Percentiles rank a stretch among this genome's conserved stretches.
Conservation (phyloP, 2,797 vertebrate genomes). For the Halcyon chelicuti region DNA sequence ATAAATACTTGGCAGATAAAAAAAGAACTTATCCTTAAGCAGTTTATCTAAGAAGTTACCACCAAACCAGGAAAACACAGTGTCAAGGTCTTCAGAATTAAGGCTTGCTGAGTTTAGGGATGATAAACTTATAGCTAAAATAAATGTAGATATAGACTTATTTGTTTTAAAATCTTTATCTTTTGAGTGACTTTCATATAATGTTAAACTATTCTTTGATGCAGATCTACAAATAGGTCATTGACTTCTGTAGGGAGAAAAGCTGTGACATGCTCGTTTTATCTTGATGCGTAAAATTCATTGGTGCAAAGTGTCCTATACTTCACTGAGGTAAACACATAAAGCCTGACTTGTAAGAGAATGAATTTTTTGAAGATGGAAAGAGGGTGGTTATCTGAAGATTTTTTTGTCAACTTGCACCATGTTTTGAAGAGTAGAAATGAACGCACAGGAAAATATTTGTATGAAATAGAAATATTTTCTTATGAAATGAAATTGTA, state of each 20-base stretch:
- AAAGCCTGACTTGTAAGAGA: background rate
- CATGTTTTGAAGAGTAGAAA: background rate
- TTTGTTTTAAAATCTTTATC: background rate
- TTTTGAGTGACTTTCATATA: background rate
- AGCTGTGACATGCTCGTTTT: background rate
- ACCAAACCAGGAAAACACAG: background rate
- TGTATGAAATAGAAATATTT: too few species aligned
- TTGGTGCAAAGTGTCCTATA: background rate
- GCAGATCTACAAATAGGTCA: background rate
- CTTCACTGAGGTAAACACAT: background rate
- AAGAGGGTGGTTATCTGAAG: background rate
- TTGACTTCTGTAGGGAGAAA: background rate
- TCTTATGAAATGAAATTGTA: background rate
- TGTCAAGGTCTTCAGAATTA: rapidly evolving
- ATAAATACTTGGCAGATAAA: background rate
- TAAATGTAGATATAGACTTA: background rate
- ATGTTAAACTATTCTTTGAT: background rate
- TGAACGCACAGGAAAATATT: background rate
- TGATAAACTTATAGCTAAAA: background rate
- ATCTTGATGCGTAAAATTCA: background rate
- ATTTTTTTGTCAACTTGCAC: background rate
- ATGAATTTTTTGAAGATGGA: background rate
- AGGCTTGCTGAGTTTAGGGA: background rate
- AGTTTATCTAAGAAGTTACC: background rate
- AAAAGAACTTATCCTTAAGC: background rate